Percentiles rank a stretch among this genome's conserved stretches.
phyloP scores from a whole-genome alignment of 2,888 invertebrate genomes.

The Agapostemon virescens region DNA sequence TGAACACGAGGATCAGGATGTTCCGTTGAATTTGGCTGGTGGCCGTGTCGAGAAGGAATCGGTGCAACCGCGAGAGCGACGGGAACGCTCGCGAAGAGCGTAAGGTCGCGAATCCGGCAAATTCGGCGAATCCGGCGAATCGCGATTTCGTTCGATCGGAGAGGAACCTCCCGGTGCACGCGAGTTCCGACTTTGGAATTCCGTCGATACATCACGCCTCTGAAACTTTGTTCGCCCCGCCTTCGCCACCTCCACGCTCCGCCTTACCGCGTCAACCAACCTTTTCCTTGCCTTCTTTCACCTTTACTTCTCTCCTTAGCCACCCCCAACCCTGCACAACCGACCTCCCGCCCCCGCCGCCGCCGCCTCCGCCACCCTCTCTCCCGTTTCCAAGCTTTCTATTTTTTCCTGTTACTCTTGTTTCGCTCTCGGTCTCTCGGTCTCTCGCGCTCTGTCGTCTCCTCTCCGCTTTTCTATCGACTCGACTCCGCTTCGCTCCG shows the following conservation, averaged over 20 bases:
- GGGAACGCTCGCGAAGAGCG: neutral
- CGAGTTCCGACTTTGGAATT: slow-evolving; percentile 75
- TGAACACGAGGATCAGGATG: too few species aligned
- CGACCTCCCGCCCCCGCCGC: slow-evolving; percentile 24
- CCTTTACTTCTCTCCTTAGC: slow-evolving; percentile 34
- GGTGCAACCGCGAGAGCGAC: neutral
- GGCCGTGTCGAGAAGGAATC: neutral
- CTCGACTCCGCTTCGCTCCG: neutral
- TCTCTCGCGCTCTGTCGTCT: neutral
- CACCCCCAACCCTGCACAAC: slow-evolving; percentile 65
- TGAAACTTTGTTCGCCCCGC: slow-evolving; percentile 74
- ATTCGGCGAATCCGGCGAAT: neutral
- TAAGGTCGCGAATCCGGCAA: neutral
- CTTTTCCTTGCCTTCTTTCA: slow-evolving; percentile 56
- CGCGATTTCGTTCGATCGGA: slow-evolving; percentile 60
- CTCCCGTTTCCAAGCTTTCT: slow-evolving; percentile 5
- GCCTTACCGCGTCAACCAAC: slow-evolving; percentile 69
- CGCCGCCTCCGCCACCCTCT: slow-evolving; percentile 59
- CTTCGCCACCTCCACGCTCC: slow-evolving; percentile 75
- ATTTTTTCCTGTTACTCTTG: neutral
- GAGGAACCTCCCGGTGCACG: slow-evolving; percentile 56
- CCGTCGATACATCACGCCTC: slow-evolving; percentile 79
- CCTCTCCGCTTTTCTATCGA: slow-evolving; percentile 12
- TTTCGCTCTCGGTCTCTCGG: neutral
- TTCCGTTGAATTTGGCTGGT: neutral